Conservation (phyloP, 2,113 vertebrate genomes). For the Melanerpes aurifrons region DNA sequence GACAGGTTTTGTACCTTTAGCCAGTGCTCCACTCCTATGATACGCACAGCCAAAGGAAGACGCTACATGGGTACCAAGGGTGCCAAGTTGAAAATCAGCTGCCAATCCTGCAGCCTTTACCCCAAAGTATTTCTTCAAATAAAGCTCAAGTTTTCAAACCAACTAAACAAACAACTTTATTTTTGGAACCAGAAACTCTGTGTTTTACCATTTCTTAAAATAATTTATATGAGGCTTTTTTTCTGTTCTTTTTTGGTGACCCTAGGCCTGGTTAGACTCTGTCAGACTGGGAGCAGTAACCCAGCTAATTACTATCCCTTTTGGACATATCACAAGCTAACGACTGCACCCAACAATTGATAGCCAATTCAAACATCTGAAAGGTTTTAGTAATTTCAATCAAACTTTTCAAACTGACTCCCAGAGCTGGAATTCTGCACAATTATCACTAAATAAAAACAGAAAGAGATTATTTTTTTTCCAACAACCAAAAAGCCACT, state of each 20-base stretch:
- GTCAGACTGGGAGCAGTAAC: background rate
- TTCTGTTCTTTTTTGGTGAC: background rate
- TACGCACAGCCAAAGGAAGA: fast-evolving
- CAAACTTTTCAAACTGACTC: background rate
- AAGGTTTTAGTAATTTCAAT: background rate
- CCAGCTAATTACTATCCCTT: background rate
- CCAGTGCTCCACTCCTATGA: fast-evolving
- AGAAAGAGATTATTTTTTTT: too few species aligned
- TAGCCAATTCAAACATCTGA: background rate
- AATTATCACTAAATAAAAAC: background rate
- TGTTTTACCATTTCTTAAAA: background rate
- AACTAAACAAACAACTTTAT: background rate
- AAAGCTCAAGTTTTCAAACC: background rate
- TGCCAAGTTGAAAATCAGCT: background rate
- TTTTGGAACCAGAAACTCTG: background rate
- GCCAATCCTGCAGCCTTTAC: background rate
- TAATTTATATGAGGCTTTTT: fast-evolving
- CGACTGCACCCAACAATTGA: background rate
- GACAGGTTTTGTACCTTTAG: background rate
- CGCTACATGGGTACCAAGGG: fast-evolving
- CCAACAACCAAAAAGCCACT: background rate
- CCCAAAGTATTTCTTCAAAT: background rate
- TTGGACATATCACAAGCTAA: fast-evolving
- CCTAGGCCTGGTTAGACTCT: background rate
- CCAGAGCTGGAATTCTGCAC: background rate